Conservation (phyloP, 2,888 invertebrate genomes). For the Clepsis dumicolana region DNA sequence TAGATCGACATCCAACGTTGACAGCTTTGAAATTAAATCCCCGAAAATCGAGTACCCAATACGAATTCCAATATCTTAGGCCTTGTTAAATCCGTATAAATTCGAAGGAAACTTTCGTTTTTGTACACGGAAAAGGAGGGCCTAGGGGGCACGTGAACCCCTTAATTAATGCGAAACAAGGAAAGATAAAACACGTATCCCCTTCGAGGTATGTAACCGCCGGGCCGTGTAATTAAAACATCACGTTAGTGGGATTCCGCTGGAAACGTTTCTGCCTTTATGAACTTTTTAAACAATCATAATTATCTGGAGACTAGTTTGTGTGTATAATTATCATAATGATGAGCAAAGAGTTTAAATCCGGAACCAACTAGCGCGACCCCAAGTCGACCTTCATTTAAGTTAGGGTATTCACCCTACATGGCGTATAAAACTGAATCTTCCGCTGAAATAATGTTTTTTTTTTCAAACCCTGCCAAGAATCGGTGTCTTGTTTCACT, state of each 20-base stretch:
- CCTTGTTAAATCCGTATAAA: conserved; percentile 60
- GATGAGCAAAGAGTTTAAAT: background rate
- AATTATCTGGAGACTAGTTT: conserved; percentile 17
- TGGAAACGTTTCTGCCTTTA: conserved; percentile 51
- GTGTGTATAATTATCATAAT: background rate
- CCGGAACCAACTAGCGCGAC: background rate
- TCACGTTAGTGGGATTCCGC: conserved; percentile 59
- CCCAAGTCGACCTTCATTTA: no score
- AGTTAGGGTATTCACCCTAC: background rate
- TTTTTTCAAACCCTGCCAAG: background rate
- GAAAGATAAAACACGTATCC: conserved; percentile 69
- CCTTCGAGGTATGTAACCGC: conserved; percentile 61
- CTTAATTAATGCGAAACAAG: conserved; percentile 76
- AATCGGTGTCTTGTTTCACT: conserved; percentile 14
- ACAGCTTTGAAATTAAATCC: conserved; percentile 16
- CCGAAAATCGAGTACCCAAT: conserved; percentile 11
- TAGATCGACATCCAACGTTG: background rate
- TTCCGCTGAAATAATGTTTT: background rate
- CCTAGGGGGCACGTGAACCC: conserved; percentile 50
- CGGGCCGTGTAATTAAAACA: conserved; percentile 72
- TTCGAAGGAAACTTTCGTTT: conserved; percentile 59
- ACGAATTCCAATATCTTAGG: conserved; percentile 55
- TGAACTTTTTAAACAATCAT: conserved; percentile 6
- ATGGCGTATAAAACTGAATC: background rate
- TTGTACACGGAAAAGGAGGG: conserved; percentile 67